A percentile compares a stretch with the other conserved stretches of the same genome.
Conservation (phyloP, 35 echinoderm and acorn worm genomes). For the Apostichopus californicus region DNA sequence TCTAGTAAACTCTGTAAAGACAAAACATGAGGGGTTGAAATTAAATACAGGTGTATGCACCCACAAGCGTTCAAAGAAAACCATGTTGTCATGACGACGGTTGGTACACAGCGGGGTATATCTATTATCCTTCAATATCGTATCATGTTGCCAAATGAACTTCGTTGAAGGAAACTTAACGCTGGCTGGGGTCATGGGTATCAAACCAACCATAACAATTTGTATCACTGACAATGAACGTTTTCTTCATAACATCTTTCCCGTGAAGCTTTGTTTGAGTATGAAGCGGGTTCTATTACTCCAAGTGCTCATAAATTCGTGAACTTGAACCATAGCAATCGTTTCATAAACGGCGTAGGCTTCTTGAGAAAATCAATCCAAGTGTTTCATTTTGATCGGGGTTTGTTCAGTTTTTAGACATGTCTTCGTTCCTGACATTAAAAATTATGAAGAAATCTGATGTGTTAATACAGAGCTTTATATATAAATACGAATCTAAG, state of each 20-base stretch:
- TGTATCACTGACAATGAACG: conserved; percentile 14
- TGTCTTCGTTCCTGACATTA: no score
- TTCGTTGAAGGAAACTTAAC: neutral
- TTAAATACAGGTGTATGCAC: conserved; percentile 35
- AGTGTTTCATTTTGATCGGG: no score
- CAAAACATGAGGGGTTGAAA: conserved; percentile 4
- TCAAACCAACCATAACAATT: conserved; percentile 2
- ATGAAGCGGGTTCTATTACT: neutral
- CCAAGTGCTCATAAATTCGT: neutral
- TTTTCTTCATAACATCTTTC: conserved; percentile 1
- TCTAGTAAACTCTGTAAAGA: neutral
- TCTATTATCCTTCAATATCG: conserved; percentile 12
- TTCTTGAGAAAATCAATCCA: no score
- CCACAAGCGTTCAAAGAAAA: neutral
- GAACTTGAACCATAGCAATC: neutral
- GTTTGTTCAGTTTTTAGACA: no score
- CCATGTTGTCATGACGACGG: neutral
- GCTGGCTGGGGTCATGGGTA: conserved; percentile 19
- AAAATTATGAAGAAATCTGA: no score
- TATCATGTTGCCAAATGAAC: conserved; percentile 29
- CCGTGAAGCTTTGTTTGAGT: neutral
- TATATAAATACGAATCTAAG: no score
- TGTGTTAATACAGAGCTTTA: no score
- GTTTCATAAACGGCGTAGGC: no score
- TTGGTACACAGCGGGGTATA: neutral